Evolutionary conservation across 2,888 invertebrate genomes (phyloP).

Genomic region (Smittia aterrima): DNA sequence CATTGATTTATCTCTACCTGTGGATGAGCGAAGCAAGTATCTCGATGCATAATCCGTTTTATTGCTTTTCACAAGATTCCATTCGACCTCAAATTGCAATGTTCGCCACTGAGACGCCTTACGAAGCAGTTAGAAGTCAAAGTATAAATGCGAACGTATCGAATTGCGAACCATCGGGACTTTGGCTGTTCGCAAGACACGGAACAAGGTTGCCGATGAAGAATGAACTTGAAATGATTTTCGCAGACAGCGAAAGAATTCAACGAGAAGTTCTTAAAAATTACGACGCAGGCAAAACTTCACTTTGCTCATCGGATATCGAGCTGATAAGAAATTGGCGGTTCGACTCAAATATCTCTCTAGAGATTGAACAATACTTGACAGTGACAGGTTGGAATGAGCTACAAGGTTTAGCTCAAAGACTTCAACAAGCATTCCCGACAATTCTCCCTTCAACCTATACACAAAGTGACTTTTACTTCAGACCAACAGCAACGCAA

Average conservation of each 20-base stretch:
- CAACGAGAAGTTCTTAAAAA: no score
- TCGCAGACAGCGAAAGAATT: no score
- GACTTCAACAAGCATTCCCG: constrained; percentile 63
- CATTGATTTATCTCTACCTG: no score
- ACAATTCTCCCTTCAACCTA: constrained; percentile 19
- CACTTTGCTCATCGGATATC: constrained; percentile 67
- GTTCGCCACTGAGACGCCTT: neutral
- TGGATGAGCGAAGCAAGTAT: no score
- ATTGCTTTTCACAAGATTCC: neutral
- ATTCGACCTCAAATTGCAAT: neutral
- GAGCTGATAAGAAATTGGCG: constrained; percentile 65
- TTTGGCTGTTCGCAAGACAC: neutral
- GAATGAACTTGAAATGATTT: no score
- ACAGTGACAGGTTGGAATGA: constrained; percentile 62
- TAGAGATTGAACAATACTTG: constrained; percentile 60
- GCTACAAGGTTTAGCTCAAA: constrained; percentile 64
- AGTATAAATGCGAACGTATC: neutral
- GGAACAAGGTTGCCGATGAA: neutral
- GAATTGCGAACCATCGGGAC: neutral
- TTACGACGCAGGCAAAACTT: constrained; percentile 52
- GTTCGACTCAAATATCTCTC: constrained; percentile 62
- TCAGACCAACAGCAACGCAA: constrained; percentile 61
- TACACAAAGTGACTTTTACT: constrained; percentile 54
- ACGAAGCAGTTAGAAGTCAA: neutral
- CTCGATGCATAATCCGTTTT: neutral